Evolutionary conservation across 1,140 invertebrate species (phyloP), one percentile per base, ranked within the genome.

Genomic region (Drosophila sp.): DNA sequence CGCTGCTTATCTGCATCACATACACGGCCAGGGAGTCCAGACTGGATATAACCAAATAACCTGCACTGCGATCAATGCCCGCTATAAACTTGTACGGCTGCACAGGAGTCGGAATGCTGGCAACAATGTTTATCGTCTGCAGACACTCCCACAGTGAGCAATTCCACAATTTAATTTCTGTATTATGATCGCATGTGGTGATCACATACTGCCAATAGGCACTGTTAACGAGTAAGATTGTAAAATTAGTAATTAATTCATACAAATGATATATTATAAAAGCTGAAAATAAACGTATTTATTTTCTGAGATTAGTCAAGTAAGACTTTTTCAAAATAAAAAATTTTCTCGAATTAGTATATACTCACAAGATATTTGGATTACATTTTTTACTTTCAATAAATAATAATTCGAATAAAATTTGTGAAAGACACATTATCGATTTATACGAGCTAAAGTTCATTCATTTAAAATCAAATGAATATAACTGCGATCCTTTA

Each of bases 61-160:
- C 94, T 7, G 97, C 96, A 64, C 95, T 95, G 1, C 96, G 93
- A 93, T 98, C 97, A 18, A 98, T 92, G 27, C 94, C 94, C 0
- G 97, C 96, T 92, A 97, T 98, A 2, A 94, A 92, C 43, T 70
- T 75, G 16, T 81, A 80, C 46, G 25, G 90, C 78, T 7, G 94
- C 92, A 1, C 93, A 92, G 72, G 32, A 1, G 72, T 21, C 1
- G 81, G 73, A 32, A 61, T 51, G 4, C 65, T 57, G 6, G 82
- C 58, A 90, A 80, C 87, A 96, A 97, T 77, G 93, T 94, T 58
- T 1, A 99, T 95, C 0, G 96, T 98, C 92, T 99, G 98, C 13
- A 98, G 92, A 89, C 97, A 98, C 29, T 94, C 94, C 98, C 98
- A 99, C 0, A 96, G 94, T 87, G 98, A 96, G 92, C 98, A 99